phyloP scores from a whole-genome alignment of 1,140 invertebrate genomes.

The Xylocopa sonorina region DNA sequence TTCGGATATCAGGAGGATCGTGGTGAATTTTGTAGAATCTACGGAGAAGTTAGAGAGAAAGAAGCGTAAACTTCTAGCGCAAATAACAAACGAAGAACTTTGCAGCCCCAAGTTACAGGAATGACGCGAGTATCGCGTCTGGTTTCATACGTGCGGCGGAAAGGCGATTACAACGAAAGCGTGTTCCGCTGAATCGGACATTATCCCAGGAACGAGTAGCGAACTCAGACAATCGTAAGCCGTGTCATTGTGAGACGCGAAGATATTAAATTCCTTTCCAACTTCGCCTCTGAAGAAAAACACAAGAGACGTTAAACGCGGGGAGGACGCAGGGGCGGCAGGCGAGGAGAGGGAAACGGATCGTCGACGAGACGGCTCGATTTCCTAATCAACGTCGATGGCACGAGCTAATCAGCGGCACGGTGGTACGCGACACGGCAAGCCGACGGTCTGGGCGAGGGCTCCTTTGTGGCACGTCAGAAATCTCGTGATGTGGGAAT shows the following conservation, averaged over 20 bases:
- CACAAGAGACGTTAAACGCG: neutral
- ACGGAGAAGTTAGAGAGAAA: neutral
- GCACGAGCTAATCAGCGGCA: constrained; percentile 8
- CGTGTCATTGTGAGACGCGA: constrained; percentile 2
- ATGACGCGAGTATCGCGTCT: constrained; percentile 1
- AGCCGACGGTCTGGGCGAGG: constrained; percentile 27
- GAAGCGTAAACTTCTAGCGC: no score
- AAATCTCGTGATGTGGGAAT: constrained; percentile 65
- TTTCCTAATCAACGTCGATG: constrained; percentile 16
- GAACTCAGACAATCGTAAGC: constrained; percentile 28
- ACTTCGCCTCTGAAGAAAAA: neutral
- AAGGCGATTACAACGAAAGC: constrained; percentile 35
- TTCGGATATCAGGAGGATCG: neutral
- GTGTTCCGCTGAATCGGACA: constrained; percentile 12
- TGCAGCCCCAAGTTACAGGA: neutral
- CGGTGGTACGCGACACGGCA: neutral
- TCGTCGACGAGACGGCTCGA: neutral
- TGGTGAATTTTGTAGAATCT: neutral
- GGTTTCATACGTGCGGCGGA: constrained; percentile 34
- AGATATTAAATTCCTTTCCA: neutral
- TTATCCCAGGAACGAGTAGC: constrained; percentile 38
- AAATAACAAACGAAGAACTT: no score
- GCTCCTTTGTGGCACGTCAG: constrained; percentile 61
- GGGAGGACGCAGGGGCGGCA: neutral
- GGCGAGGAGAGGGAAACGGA: neutral